These are phyloP conservation scores for Lonchura striata DNA, from an alignment of 2,113 vertebrate species.

Conservation along the genomic window DNA sequence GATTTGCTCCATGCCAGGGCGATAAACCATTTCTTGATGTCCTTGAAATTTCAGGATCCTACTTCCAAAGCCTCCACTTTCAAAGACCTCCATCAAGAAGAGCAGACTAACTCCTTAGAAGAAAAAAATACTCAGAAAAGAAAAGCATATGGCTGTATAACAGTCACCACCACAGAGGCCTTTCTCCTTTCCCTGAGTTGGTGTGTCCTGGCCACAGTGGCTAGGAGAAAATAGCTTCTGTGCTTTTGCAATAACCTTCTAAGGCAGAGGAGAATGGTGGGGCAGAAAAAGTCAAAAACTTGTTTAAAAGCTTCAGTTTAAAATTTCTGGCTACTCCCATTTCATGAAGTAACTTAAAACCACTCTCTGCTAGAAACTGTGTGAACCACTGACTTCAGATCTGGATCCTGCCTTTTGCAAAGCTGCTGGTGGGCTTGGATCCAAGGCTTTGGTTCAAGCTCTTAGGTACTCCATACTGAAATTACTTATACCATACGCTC, in stretches of 20 bases:
- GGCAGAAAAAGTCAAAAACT: neutral
- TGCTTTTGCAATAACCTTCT: neutral
- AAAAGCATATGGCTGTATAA: neutral
- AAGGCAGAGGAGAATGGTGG: neutral
- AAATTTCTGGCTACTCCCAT: neutral
- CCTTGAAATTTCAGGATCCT: neutral
- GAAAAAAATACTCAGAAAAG: neutral
- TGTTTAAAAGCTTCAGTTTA: neutral
- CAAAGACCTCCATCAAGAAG: neutral
- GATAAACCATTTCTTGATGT: neutral
- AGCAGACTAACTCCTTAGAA: neutral
- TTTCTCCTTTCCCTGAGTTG: neutral
- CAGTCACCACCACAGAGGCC: neutral
- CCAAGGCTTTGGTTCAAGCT: slow-evolving; percentile 12
- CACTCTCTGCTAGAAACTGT: neutral
- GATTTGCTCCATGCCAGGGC: neutral
- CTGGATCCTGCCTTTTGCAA: neutral
- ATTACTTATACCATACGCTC: neutral
- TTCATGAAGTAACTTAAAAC: slow-evolving; percentile 5
- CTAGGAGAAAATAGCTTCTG: neutral
- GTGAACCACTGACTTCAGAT: neutral
- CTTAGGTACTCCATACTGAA: neutral
- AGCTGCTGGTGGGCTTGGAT: slow-evolving; percentile 12
- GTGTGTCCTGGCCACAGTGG: neutral
- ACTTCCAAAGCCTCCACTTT: neutral